These are phyloP conservation scores for Tricholaema leucomelas DNA, from an alignment of 2,113 vertebrate species.

Conservation along the genomic window DNA sequence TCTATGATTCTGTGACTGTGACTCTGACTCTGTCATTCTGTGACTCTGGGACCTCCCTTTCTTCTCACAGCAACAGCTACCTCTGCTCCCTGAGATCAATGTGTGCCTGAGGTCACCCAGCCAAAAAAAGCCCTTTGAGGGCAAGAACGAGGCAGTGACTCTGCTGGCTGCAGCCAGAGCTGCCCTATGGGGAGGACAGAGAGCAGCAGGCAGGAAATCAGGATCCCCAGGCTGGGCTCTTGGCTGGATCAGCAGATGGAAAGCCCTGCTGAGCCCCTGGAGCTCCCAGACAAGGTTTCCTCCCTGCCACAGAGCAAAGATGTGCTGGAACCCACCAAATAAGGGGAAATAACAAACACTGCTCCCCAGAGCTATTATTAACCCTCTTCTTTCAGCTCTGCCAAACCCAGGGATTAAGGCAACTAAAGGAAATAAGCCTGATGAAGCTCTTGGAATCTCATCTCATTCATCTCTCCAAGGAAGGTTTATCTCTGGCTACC, in stretches of 20 bases:
- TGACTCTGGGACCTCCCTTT: no score
- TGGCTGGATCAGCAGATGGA: not conserved
- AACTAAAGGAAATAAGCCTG: not conserved
- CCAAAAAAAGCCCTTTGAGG: not conserved
- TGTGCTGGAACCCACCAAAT: not conserved
- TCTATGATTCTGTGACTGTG: no score
- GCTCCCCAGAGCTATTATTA: constrained; percentile 11
- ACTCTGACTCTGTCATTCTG: no score
- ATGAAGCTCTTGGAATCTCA: not conserved
- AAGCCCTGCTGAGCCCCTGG: not conserved
- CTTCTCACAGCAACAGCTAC: not conserved
- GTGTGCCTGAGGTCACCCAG: not conserved
- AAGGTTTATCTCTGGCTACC: not conserved
- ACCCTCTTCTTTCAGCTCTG: not conserved
- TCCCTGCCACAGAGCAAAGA: not conserved
- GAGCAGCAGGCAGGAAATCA: not conserved
- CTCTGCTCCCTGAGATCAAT: not conserved
- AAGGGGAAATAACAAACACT: not conserved
- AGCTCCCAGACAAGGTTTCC: not conserved
- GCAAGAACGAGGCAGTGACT: not conserved
- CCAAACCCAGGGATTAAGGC: not conserved
- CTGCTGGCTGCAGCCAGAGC: not conserved
- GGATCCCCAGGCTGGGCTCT: not conserved
- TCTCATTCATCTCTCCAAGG: not conserved
- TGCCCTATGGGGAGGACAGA: accelerated